Conservation (phyloP, 2,888 invertebrate species). For the Lamellibrachia satsuma region DNA sequence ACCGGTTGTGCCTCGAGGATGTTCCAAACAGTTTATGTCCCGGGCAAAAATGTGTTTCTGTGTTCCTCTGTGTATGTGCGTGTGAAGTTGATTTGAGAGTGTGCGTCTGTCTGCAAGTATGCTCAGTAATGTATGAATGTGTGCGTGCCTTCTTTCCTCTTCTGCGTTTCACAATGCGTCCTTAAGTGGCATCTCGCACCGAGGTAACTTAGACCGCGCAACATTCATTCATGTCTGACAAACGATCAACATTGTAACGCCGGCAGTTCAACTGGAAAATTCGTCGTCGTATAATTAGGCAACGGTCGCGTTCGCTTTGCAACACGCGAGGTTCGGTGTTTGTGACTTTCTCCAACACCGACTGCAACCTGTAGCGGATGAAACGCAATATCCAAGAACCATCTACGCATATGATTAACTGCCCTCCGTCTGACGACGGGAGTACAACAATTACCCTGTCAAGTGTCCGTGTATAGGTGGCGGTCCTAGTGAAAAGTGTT, state of each 20-base stretch:
- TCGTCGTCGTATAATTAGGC: background rate
- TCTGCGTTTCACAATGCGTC: background rate
- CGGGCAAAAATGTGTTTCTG: too few species aligned
- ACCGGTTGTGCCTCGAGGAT: too few species aligned
- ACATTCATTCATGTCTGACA: background rate
- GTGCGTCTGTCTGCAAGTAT: too few species aligned
- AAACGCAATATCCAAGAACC: background rate
- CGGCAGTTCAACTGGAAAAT: background rate
- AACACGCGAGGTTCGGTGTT: background rate
- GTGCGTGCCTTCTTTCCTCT: background rate
- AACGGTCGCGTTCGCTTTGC: conserved; percentile 1
- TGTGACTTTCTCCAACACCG: background rate
- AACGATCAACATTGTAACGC: background rate
- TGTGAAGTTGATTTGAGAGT: too few species aligned
- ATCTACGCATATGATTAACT: conserved; percentile 13
- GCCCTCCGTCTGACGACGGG: background rate
- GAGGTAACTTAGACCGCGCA: background rate
- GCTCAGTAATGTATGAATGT: background rate
- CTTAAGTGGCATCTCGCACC: background rate
- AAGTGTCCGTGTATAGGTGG: background rate
- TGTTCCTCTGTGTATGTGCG: too few species aligned
- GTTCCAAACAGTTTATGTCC: too few species aligned
- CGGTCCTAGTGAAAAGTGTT: background rate
- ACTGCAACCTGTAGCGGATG: background rate
- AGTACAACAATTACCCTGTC: conserved; percentile 11